Percentiles rank a stretch among this genome's conserved stretches.
These are phyloP conservation scores for Drosophila neocordata DNA, from an alignment of 1,140 invertebrate species.

Conservation along the genomic window DNA sequence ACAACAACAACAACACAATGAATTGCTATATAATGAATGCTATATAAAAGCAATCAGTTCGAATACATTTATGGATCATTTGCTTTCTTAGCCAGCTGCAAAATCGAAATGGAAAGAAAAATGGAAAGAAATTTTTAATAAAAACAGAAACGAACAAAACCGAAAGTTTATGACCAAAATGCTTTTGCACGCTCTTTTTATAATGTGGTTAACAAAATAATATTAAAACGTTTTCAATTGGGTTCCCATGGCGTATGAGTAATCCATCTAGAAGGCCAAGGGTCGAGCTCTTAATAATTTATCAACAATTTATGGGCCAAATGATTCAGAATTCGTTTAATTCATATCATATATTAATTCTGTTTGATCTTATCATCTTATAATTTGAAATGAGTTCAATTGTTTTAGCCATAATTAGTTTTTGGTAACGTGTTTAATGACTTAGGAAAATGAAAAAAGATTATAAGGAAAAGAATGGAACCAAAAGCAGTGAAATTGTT, in stretches of 20 bases:
- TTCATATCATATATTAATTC: background rate
- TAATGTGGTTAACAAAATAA: conserved; percentile 3
- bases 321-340: background rate
- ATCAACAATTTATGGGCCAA: background rate
- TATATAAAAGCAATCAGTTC: conserved; percentile 32
- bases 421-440: too few species aligned
- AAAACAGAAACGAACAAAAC: background rate
- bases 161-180: conserved; percentile 5
- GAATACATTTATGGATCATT: conserved; percentile 21
- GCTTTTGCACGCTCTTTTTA: background rate
- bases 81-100: conserved; percentile 10
- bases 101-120: background rate
- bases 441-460: too few species aligned
- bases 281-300: background rate
- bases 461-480: too few species aligned
- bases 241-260: conserved; percentile 9
- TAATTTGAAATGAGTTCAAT: background rate
- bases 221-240: conserved; percentile 2
- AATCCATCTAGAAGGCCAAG: conserved; percentile 1
- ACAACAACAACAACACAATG: conserved; percentile 21
- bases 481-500: background rate
- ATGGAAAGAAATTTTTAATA: background rate
- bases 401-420: background rate
- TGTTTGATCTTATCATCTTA: background rate
- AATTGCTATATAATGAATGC: conserved; percentile 28